Base-by-base conservation (phyloP, 2,113 vertebrate genomes). In the Micromys minutus region DNA sequence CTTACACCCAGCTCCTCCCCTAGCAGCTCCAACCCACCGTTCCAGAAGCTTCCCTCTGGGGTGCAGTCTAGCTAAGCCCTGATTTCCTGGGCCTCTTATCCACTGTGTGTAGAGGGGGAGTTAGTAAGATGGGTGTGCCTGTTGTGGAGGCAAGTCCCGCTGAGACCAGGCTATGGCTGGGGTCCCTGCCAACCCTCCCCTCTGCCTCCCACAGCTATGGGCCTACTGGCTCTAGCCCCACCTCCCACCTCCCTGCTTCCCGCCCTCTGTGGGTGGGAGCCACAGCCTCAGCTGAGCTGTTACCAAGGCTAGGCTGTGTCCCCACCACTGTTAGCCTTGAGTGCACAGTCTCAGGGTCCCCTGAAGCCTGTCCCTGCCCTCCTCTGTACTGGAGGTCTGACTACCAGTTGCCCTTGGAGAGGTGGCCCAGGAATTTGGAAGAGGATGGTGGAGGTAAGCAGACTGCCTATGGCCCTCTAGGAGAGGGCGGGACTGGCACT, bases 361-460 rank as follows among this genome's bases (percentile, higher is more conserved):
- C 81, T 72, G 1, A 52, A 1, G 71, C 55, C 77, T 29, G 22
- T 29, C 11, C 22, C 75, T 61, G 47, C 22, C 39, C 21, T 34
- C 36, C 16, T 76, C 34, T 67, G 50, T 21, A 36, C 74, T n/a
- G 77, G 21, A 69, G 92, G 22, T 89, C 74, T 69, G 36, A 31
- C 81, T 90, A 1, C 83, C n/a, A n/a, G 26, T 55, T 7, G 5
- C n/a, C 50, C 65, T 0, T 29, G 13, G 63, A n/a, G 10, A 21
- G 19, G 34, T 34, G 69, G 67, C 93, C 88, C 77, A 17, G 94
- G 83, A 72, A 87, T 1, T 6, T 11, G 86, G n/a, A 47, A 26
- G 77, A 96, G 55, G 36, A 81, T 76, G 90, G 84, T 65, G 21
- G 75, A 93, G 94, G 96, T 97, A 88, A 97, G 96, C 89, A 15